Evolutionary conservation across 2,888 invertebrate genomes (phyloP), one percentile per base, ranked within the genome.

Genomic region (Lingula anatina): DNA sequence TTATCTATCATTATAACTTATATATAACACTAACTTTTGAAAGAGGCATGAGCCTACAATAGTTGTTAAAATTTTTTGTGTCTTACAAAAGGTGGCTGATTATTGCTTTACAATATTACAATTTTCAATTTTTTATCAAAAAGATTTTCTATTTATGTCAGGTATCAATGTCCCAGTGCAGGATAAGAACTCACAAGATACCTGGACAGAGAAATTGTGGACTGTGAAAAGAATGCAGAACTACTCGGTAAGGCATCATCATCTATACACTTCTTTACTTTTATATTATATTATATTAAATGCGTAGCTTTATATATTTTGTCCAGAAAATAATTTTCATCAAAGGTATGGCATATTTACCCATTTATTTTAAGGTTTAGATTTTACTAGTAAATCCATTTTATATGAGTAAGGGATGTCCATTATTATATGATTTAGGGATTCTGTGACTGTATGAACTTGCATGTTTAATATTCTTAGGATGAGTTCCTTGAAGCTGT

Each of bases 181-280:
- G 12, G 46, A 55, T 23, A 45, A 44, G n/a, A 54, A 54, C 27
- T 48, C 50, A 18, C 54, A 56, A 27, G 60, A 59, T 21, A 56
- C 57, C 3, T 64, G 64, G 57, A 49, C 59, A 7, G 52, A 58
- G 41, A 60, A 62, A 5, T 66, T 65, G 53, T 68, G 66, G 66
- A 62, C 63, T 42, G 56, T 61, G 21, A 57, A 60, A 21, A 58
- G 51, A 41, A 60, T 68, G 24, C 61, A 64, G 40, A 50, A 54
- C 23, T 60, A 66, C 26, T 65, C 66, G 62, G 68, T 68, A 50
- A 5, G 28, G n/a, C 18, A 7, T n/a, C 18, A 2, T 24, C n/a
- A n/a, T n/a, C n/a, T 21, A 18, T 15, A 15, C 20, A 4, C 38
- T 7, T 18, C 38, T 38, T 4, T 4, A 7, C 20, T 38, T 18